Evolutionary conservation across 2,888 invertebrate species (phyloP).

Genomic region (Aleiodes alternator): DNA sequence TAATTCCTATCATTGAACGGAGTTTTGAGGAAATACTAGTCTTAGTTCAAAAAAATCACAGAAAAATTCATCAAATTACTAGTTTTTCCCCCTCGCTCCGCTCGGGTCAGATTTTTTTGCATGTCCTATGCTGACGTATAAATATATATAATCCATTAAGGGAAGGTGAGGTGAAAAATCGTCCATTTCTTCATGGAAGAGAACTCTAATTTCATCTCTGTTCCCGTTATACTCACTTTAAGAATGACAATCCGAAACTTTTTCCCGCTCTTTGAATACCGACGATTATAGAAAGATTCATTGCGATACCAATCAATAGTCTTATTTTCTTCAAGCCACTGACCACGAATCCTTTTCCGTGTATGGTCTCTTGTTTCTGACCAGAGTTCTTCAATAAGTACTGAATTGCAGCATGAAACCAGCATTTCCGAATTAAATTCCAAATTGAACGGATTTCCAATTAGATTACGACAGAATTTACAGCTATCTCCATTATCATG

Average conservation of each 20-base stretch:
- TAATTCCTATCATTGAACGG: too few relatives aligned
- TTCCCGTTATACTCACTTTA: background rate
- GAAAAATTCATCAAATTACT: too few relatives aligned
- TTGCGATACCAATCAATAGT: background rate
- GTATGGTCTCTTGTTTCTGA: constrained; percentile 48
- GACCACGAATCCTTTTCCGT: background rate
- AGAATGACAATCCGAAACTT: background rate
- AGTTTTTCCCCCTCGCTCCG: too few relatives aligned
- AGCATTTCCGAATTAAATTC: constrained; percentile 64
- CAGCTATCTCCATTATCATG: constrained; percentile 41
- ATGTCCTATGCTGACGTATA: too few relatives aligned
- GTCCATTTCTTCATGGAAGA: too few relatives aligned
- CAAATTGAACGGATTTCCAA: constrained; percentile 59
- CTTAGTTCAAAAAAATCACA: too few relatives aligned
- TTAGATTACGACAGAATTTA: constrained; percentile 54
- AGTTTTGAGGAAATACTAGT: too few relatives aligned
- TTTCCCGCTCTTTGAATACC: background rate
- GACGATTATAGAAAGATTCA: background rate
- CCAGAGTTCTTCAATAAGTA: constrained; percentile 63
- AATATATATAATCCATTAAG: too few relatives aligned
- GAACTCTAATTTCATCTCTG: too few relatives aligned
- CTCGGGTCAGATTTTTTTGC: too few relatives aligned
- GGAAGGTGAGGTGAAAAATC: too few relatives aligned
- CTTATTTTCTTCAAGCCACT: background rate
- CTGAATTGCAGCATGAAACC: constrained; percentile 54